Conservation (phyloP, 2,113 vertebrate species). For the Hippocampus comes region DNA sequence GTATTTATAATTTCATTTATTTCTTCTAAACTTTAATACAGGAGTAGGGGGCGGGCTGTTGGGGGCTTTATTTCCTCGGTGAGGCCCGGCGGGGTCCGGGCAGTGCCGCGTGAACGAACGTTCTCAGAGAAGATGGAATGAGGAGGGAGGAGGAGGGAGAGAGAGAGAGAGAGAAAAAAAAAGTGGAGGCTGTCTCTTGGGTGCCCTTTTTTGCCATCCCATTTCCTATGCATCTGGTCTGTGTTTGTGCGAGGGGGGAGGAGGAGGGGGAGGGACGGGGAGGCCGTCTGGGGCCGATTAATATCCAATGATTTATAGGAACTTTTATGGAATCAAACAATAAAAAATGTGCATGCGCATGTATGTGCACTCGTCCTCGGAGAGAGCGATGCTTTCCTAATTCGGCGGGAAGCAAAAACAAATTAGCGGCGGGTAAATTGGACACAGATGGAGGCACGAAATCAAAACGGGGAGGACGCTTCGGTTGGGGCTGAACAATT, state of each 20-base stretch:
- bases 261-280: conserved; percentile 78
- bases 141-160: conserved; percentile 12
- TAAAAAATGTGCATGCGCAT: conserved; percentile 85
- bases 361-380: conserved; percentile 41
- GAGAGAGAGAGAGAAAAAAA: conserved; percentile 42
- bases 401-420: conserved; percentile 96
- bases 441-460: conserved; percentile 89
- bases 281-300: conserved; percentile 88
- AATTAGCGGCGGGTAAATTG: conserved; percentile 90
- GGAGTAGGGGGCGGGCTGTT: conserved; percentile 2
- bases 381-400: conserved; percentile 85
- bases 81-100: conserved; percentile 67
- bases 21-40: conserved; percentile 72
- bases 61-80: conserved; percentile 68
- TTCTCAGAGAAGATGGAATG: conserved; percentile 56
- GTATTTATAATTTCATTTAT: conserved; percentile 74
- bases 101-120: conserved; percentile 68
- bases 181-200: conserved; percentile 80
- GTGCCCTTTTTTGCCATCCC: conserved; percentile 85
- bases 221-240: conserved; percentile 84
- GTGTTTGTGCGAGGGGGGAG: conserved; percentile 77
- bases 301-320: conserved; percentile 98
- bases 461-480: conserved; percentile 63
- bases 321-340: conserved; percentile 99
- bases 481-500: not conserved